phyloP scores from a whole-genome alignment of 1,140 invertebrate species.

The Mylabris phalerata region DNA sequence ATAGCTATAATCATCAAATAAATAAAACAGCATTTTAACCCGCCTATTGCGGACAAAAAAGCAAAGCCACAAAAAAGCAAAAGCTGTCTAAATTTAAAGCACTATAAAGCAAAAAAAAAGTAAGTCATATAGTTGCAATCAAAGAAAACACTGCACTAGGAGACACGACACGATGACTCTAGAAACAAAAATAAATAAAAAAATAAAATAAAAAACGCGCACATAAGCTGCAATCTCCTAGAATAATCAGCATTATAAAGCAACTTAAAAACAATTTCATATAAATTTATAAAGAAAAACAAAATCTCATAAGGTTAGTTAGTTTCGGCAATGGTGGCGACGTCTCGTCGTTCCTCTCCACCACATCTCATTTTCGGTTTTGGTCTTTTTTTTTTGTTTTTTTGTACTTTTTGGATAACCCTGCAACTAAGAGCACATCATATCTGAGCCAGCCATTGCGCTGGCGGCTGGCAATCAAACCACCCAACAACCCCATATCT shows the following conservation, averaged over 20 bases:
- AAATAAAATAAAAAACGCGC: no score
- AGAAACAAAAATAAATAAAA: no score
- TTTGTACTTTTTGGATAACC: conserved; percentile 44
- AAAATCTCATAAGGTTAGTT: conserved; percentile 30
- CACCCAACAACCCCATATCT: background rate
- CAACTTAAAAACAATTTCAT: conserved; percentile 24
- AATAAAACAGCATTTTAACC: conserved; percentile 1
- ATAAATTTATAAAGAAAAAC: conserved; percentile 14
- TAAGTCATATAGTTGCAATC: conserved; percentile 4
- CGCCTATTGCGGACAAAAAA: conserved; percentile 22
- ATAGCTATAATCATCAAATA: conserved; percentile 19
- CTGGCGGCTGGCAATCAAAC: conserved; percentile 18
- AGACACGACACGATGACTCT: conserved; percentile 21
- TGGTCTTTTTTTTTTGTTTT: background rate
- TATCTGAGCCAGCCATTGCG: conserved; percentile 53
- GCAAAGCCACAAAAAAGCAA: conserved; percentile 28
- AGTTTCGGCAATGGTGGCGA: conserved; percentile 33
- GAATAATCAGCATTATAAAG: conserved; percentile 26
- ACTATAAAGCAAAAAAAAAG: conserved; percentile 14
- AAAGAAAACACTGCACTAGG: conserved; percentile 7
- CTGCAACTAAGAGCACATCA: conserved; percentile 52
- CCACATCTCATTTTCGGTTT: background rate
- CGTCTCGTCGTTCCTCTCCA: conserved; percentile 30
- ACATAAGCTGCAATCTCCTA: conserved; percentile 34
- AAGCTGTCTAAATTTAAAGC: conserved; percentile 30